Conservation (phyloP, 2,888 invertebrate species). For the Chrysotoxum bicinctum region DNA sequence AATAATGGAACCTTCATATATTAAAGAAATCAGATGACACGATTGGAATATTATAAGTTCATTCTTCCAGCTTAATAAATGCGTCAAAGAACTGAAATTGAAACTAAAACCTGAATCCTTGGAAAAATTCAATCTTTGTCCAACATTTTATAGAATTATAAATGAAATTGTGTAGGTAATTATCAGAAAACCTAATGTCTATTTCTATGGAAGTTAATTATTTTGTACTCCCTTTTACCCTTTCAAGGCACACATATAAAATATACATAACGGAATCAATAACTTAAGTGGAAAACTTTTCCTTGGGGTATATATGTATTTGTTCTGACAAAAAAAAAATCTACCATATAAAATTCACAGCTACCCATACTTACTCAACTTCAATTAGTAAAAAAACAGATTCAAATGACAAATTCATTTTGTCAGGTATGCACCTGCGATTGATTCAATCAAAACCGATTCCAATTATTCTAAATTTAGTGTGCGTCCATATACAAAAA, state of each 20-base stretch:
- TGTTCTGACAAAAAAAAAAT: conserved; percentile 2
- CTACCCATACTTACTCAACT: conserved; percentile 27
- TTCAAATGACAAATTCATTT: too few relatives aligned
- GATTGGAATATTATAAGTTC: too few relatives aligned
- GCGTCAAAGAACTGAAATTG: too few relatives aligned
- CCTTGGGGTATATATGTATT: conserved; percentile 1
- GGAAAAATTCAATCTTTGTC: too few relatives aligned
- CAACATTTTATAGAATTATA: too few relatives aligned
- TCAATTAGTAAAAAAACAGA: conserved; percentile 37
- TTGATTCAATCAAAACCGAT: conserved; percentile 3
- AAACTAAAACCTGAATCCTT: too few relatives aligned
- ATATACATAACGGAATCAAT: not conserved
- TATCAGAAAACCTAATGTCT: too few relatives aligned
- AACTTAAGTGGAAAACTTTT: not conserved
- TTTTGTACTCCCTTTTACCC: not conserved
- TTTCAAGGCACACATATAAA: not conserved
- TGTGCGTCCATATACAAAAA: conserved; percentile 28
- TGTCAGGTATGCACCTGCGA: not conserved
- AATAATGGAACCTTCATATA: too few relatives aligned
- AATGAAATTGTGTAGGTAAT: too few relatives aligned
- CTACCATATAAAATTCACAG: not conserved
- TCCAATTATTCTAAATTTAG: conserved; percentile 51
- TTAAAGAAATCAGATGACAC: too few relatives aligned
- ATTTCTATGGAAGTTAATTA: not conserved
- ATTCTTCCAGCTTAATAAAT: too few relatives aligned